phyloP scores from a whole-genome alignment of 2,113 vertebrate species.

The Perccottus glenii region DNA sequence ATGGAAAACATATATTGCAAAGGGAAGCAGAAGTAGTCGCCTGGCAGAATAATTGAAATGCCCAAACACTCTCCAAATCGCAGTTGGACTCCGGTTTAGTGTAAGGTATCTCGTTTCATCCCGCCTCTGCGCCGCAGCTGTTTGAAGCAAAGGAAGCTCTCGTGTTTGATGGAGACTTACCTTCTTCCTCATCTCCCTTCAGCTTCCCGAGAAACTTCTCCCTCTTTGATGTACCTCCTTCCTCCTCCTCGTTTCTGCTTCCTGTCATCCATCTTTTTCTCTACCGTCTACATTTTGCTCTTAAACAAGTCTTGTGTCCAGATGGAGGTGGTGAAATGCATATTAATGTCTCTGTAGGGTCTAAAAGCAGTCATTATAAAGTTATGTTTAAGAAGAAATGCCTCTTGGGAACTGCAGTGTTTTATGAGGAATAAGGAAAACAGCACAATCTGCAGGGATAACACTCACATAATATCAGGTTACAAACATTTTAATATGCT shows the following conservation, averaged over 20 bases:
- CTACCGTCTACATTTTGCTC: conserved; percentile 23
- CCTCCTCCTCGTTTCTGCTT: conserved; percentile 51
- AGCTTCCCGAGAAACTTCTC: conserved; percentile 57
- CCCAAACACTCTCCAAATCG: conserved; percentile 38
- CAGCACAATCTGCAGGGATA: background rate
- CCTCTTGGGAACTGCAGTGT: background rate
- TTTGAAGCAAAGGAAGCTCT: conserved; percentile 66
- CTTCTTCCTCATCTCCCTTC: conserved; percentile 66
- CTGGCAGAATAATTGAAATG: conserved; percentile 21
- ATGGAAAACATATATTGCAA: conserved; percentile 12
- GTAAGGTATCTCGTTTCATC: conserved; percentile 66
- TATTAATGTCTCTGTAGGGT: conserved; percentile 35
- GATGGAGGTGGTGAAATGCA: conserved; percentile 63
- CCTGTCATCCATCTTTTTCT: conserved; percentile 54
- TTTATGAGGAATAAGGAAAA: conserved; percentile 12
- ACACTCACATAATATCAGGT: too few species aligned
- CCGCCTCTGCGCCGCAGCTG: conserved; percentile 52
- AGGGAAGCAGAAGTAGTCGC: conserved; percentile 21
- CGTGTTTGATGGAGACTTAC: conserved; percentile 72
- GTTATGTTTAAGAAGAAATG: conserved; percentile 14
- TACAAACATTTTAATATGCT: background rate
- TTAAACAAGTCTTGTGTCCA: conserved; percentile 49
- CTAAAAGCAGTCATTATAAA: conserved; percentile 20
- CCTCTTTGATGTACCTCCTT: conserved; percentile 63
- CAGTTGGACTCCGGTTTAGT: conserved; percentile 68